These are phyloP conservation scores for Elymnias hypermnestra DNA, from an alignment of 1,140 invertebrate genomes.

Conservation along the genomic window DNA sequence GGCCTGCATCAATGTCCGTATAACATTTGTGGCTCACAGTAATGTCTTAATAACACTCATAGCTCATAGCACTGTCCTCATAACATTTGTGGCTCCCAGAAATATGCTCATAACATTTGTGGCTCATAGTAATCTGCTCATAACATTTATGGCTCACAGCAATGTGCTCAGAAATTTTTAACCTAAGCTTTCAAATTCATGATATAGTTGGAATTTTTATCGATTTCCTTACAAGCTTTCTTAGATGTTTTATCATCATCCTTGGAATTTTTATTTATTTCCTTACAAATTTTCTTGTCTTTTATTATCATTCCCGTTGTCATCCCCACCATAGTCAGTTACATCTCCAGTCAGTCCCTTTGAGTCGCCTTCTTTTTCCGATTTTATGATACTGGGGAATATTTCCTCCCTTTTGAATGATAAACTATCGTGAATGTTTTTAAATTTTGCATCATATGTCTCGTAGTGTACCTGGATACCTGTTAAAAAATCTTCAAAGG, in stretches of 20 bases:
- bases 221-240: background rate
- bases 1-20: too few relatives aligned
- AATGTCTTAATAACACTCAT: too few relatives aligned
- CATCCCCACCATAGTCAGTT: slow-evolving; percentile 38
- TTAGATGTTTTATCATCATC: slow-evolving; percentile 3
- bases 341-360: slow-evolving; percentile 79
- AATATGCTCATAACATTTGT: too few relatives aligned
- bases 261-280: too few relatives aligned
- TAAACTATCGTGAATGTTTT: slow-evolving; percentile 88
- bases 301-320: slow-evolving; percentile 30
- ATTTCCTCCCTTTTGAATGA: slow-evolving; percentile 90
- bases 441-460: slow-evolving; percentile 89
- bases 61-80: too few relatives aligned
- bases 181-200: background rate
- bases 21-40: too few relatives aligned
- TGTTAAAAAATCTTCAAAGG: too few relatives aligned
- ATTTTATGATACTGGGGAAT: slow-evolving; percentile 86
- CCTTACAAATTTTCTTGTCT: background rate
- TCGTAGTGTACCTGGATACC: slow-evolving; percentile 91
- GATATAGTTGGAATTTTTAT: too few relatives aligned
- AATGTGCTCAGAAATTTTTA: too few relatives aligned
- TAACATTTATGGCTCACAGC: too few relatives aligned
- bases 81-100: too few relatives aligned
- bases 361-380: slow-evolving; percentile 85
- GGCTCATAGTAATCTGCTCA: too few relatives aligned